These are phyloP conservation scores for Drepana arcuata DNA, from an alignment of 1,140 invertebrate genomes.

Conservation along the genomic window DNA sequence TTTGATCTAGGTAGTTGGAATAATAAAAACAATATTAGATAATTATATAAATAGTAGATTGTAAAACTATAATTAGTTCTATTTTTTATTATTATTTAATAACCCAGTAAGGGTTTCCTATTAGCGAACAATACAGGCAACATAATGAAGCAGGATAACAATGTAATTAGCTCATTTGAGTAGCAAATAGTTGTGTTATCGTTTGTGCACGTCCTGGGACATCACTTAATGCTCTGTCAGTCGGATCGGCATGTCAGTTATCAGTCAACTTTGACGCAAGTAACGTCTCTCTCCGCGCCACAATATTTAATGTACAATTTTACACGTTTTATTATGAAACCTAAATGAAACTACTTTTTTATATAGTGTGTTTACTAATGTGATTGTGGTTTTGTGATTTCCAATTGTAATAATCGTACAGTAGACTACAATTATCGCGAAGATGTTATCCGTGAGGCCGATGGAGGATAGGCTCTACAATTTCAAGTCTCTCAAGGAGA, in stretches of 20 bases:
- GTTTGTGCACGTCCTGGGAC: no score
- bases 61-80: no score
- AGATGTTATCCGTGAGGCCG: conserved; percentile 43
- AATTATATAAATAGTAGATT: no score
- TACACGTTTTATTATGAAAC: background rate
- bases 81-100: no score
- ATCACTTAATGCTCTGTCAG: conserved; percentile 1
- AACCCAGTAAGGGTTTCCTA: no score
- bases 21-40: no score
- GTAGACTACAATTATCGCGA: conserved; percentile 7
- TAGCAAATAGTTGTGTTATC: no score
- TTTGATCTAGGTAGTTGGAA: no score
- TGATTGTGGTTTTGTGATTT: conserved; percentile 1
- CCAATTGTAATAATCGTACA: no score
- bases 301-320: conserved; percentile 1
- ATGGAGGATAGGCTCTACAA: conserved; percentile 45
- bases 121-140: no score
- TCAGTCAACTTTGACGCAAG: conserved; percentile 2
- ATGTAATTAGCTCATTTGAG: no score
- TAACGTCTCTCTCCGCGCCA: background rate
- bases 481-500: conserved; percentile 55
- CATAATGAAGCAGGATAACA: no score
- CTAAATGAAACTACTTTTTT: background rate
- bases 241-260: conserved; percentile 3
- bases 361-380: conserved; percentile 1